Conservation (phyloP, 2,888 invertebrate genomes). For the Dione juno region DNA sequence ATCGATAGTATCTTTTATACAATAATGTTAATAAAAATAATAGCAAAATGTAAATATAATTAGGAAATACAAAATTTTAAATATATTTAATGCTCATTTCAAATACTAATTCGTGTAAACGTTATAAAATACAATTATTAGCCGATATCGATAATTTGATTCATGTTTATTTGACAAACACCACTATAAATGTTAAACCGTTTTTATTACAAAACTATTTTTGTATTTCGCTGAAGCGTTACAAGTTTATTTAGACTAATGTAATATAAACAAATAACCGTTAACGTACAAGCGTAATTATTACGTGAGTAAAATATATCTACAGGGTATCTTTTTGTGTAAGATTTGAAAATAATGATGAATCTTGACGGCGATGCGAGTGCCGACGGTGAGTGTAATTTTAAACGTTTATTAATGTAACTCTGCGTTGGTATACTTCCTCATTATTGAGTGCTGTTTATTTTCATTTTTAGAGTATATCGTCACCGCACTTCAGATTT, state of each 20-base stretch:
- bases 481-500: constrained; percentile 74
- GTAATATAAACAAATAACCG: constrained; percentile 67
- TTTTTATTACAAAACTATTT: constrained; percentile 66
- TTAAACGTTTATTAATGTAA: constrained; percentile 57
- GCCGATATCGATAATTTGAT: neutral
- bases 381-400: constrained; percentile 65
- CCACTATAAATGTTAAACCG: constrained; percentile 52
- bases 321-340: constrained; percentile 13
- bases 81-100: neutral
- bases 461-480: constrained; percentile 70
- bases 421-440: constrained; percentile 67
- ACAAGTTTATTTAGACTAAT: constrained; percentile 64
- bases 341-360: constrained; percentile 55
- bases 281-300: constrained; percentile 54
- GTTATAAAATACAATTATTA: neutral
- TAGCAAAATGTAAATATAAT: neutral
- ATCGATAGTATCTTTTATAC: constrained; percentile 1
- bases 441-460: constrained; percentile 53
- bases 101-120: neutral
- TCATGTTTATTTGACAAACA: constrained; percentile 21
- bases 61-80: neutral
- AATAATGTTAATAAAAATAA: too few species aligned
- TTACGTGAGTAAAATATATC: constrained; percentile 40
- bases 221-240: constrained; percentile 59
- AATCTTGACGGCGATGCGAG: constrained; percentile 65